These are phyloP conservation scores for Tringa solitaria DNA, from an alignment of 2,113 vertebrate genomes.

Conservation along the genomic window DNA sequence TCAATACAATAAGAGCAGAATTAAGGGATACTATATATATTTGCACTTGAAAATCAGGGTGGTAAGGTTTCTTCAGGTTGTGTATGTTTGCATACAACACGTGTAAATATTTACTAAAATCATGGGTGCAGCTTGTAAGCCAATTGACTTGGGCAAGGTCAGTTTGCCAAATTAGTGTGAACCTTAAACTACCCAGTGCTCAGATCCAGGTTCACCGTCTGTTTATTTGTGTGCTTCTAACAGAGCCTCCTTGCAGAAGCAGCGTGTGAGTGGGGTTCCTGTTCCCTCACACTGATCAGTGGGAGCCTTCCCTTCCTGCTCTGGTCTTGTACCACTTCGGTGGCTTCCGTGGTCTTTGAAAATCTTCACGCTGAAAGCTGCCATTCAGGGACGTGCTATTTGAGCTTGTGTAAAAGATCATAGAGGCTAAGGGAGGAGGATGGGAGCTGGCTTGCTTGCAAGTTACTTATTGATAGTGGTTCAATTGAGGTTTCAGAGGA, in stretches of 20 bases:
- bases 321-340: neutral
- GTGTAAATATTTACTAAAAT: neutral
- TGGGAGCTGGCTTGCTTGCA: neutral
- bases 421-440: neutral
- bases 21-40: neutral
- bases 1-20: neutral
- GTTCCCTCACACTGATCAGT: neutral
- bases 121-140: neutral
- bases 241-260: neutral
- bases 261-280: neutral
- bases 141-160: neutral
- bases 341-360: neutral
- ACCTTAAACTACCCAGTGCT: neutral
- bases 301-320: neutral
- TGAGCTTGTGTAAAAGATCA: neutral
- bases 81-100: neutral
- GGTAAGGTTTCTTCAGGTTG: neutral
- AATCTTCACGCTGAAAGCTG: neutral
- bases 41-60: neutral
- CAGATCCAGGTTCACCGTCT: neutral
- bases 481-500: neutral
- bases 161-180: neutral
- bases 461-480: neutral
- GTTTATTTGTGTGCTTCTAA: neutral
- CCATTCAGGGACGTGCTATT: accelerated